Conservation (phyloP, 2,797 vertebrate species). For the Macropus fuliginosus region DNA sequence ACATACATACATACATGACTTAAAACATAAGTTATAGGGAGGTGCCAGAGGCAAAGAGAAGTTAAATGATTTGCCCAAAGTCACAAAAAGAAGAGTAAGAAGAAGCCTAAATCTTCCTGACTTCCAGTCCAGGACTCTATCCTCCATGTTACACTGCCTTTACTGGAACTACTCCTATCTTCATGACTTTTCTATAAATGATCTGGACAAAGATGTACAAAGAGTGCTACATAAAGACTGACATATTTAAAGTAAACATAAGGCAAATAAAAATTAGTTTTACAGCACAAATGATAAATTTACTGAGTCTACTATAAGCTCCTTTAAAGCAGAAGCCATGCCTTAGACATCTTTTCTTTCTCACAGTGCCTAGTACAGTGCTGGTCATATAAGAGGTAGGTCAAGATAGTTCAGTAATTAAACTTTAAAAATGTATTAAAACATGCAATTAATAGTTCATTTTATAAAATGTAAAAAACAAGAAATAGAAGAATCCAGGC, state of each 20-base stretch:
- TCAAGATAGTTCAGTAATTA: neutral
- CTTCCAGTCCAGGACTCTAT: neutral
- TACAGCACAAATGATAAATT: neutral
- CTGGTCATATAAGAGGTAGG: neutral
- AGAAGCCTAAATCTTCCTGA: neutral
- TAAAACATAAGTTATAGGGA: neutral
- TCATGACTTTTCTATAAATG: neutral
- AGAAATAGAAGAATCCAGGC: neutral
- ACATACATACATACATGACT: too few relatives aligned
- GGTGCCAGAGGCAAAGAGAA: neutral
- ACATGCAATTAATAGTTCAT: neutral
- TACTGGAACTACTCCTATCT: neutral
- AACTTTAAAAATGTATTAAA: neutral
- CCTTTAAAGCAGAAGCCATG: neutral
- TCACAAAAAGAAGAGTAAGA: neutral
- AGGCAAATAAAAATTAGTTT: neutral
- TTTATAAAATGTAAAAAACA: neutral
- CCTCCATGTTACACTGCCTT: neutral
- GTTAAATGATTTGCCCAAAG: neutral
- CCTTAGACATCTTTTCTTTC: neutral
- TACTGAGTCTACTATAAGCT: neutral
- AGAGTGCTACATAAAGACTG: neutral
- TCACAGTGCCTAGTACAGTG: neutral
- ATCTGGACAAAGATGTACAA: neutral
- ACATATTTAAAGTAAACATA: neutral